Percentiles rank a stretch among this genome's conserved stretches.
Evolutionary conservation across 2,113 vertebrate genomes (phyloP).

Genomic region (Odontophorus gujanensis): DNA sequence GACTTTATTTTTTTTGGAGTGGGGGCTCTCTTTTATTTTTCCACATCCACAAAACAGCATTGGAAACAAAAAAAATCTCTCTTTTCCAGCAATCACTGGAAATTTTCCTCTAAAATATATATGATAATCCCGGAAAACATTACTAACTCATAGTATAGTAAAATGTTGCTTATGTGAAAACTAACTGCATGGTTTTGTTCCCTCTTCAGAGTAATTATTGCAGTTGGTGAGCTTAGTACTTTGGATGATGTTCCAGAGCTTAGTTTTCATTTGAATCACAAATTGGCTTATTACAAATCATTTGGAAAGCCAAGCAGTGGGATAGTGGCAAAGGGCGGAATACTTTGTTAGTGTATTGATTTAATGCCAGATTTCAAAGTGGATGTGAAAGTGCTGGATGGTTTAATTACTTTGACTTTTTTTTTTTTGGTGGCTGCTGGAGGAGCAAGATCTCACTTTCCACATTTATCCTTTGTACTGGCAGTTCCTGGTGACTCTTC

Average conservation of each 20-base stretch:
- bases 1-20: not conserved
- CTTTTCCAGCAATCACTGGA: not conserved
- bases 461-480: constrained; percentile 67
- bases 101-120: constrained; percentile 14
- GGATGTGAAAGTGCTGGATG: constrained; percentile 51
- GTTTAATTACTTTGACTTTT: constrained; percentile 50
- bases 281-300: constrained; percentile 49
- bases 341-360: constrained; percentile 52
- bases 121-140: not conserved
- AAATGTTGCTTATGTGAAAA: constrained; percentile 13
- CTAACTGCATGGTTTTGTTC: not conserved
- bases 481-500: constrained; percentile 62
- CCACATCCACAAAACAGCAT: not conserved
- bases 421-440: constrained; percentile 49
- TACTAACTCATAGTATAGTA: not conserved
- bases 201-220: not conserved
- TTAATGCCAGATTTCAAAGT: constrained; percentile 61
- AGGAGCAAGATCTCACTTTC: constrained; percentile 72
- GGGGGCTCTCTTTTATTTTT: not conserved
- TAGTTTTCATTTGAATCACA: constrained; percentile 58
- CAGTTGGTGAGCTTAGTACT: not conserved
- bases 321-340: constrained; percentile 53
- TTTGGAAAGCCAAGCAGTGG: constrained; percentile 47
- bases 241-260: constrained; percentile 24
- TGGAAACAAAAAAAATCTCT: not conserved